Base-by-base conservation (phyloP, 1,140 invertebrate species). In the Neodiprion lecontei region DNA sequence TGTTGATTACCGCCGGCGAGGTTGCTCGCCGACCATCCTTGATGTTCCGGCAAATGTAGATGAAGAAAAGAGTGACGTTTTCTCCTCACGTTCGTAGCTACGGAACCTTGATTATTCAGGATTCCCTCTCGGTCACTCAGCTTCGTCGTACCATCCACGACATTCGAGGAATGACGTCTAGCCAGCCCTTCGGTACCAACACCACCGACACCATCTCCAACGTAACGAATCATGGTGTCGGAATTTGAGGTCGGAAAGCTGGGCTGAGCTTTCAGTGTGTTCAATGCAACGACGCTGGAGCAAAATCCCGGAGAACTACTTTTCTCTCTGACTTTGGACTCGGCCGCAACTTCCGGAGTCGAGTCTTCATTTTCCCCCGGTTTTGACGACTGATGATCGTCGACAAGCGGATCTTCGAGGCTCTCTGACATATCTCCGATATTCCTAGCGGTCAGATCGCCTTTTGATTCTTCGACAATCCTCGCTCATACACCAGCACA, bases 1-100 rank as follows among this genome's bases (percentile, higher is more conserved):
- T 81, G 82, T 80, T 79, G 85, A 73, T 49, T 86, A 85, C 72
- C 78, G 81, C 47, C 76, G 79, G 80, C 77, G 86, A 73, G 74
- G 80, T 69, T 9, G 70, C 21, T 73, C 78, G 48, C n/a, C 21
- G 21, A 17, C 66, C 69, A 72, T 28, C 79, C 72, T 3, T 74
- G 78, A 7, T 74, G 73, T 10, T 87, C 85, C 0, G 89, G 87
- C 69, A 89, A 86, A 67, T 89, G 87, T 10, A 90, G 84, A 50
- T 86, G 83, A 10, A 91, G 78, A 66, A 90, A 90, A 0, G 85
- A 87, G 1, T 85, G 79, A 14, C 84, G 77, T 14, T 79, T 76
- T 76, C 5, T 79, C 71, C 69, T 67, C 76, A 79, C 66, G 79
- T 83, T 12, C 82, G 73, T 5, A 17, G n/a, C 53, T 14, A 7